Percentiles rank a stretch among this genome's conserved stretches.
Conservation (phyloP, 2,888 invertebrate genomes). For the Entomobrya proxima region DNA sequence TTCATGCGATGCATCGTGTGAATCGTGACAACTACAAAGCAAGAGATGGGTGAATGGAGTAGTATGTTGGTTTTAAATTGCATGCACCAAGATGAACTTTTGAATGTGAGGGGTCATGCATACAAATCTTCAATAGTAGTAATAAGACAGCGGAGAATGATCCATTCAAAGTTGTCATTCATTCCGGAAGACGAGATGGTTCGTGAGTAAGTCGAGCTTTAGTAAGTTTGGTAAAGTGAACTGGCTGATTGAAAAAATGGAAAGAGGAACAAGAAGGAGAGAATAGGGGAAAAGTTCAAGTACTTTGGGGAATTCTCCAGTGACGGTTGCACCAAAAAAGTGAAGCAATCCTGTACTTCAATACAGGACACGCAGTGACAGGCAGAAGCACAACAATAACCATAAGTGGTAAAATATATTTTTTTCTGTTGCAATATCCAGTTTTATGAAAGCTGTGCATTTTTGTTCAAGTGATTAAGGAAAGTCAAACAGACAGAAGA, state of each 20-base stretch:
- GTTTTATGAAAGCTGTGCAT: background rate
- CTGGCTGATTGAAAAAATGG: conserved; percentile 36
- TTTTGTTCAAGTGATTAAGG: conserved; percentile 14
- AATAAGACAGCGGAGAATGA: conserved; percentile 3
- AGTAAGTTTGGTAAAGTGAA: background rate
- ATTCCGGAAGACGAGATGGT: conserved; percentile 55
- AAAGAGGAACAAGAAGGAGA: background rate
- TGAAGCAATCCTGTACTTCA: background rate
- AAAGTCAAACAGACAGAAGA: conserved; percentile 39
- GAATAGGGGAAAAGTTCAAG: conserved; percentile 51
- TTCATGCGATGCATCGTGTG: background rate
- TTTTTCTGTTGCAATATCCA: background rate
- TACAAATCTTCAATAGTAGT: conserved; percentile 30
- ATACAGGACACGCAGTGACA: background rate
- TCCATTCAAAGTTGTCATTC: conserved; percentile 50
- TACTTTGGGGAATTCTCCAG: conserved; percentile 48
- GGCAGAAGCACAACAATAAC: conserved; percentile 14
- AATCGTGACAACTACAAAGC: conserved; percentile 8
- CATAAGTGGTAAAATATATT: conserved; percentile 21
- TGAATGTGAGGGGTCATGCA: conserved; percentile 38
- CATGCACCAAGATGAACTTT: background rate
- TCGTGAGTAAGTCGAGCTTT: background rate
- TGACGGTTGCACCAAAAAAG: conserved; percentile 29
- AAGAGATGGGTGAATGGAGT: background rate
- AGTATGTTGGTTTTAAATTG: background rate